Conservation (phyloP, 1,140 invertebrate species). For the Drosophila nigrodunni region DNA sequence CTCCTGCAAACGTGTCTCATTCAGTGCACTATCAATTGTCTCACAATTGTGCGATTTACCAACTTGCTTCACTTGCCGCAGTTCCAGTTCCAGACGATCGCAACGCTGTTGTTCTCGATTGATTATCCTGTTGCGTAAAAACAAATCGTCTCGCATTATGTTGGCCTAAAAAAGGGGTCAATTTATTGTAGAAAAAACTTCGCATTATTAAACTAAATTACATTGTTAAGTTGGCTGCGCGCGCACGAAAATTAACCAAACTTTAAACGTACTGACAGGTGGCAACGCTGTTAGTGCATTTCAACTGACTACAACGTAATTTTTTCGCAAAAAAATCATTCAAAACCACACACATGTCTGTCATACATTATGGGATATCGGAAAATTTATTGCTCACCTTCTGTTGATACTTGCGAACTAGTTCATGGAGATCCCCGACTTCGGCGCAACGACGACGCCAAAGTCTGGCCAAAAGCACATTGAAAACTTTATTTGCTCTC, state of each 20-base stretch:
- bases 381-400: constrained; percentile 18
- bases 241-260: too few relatives aligned
- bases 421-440: constrained; percentile 24
- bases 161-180: background rate
- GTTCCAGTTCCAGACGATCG: constrained; percentile 10
- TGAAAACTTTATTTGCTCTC: constrained; percentile 34
- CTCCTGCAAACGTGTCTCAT: background rate
- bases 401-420: constrained; percentile 22
- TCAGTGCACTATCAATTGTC: background rate
- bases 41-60: background rate
- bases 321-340: too few relatives aligned
- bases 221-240: too few relatives aligned
- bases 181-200: too few relatives aligned
- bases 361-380: too few relatives aligned
- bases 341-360: too few relatives aligned
- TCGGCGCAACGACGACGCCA: constrained; percentile 47
- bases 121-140: constrained; percentile 10
- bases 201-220: too few relatives aligned
- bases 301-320: too few relatives aligned
- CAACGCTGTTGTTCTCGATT: constrained; percentile 20
- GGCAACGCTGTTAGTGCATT: too few relatives aligned
- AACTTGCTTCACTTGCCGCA: background rate
- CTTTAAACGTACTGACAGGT: too few relatives aligned
- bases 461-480: constrained; percentile 30
- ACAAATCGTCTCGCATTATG: constrained; percentile 15